phyloP scores from a whole-genome alignment of 2,797 vertebrate genomes.

The Myioborus melanocephalus region DNA sequence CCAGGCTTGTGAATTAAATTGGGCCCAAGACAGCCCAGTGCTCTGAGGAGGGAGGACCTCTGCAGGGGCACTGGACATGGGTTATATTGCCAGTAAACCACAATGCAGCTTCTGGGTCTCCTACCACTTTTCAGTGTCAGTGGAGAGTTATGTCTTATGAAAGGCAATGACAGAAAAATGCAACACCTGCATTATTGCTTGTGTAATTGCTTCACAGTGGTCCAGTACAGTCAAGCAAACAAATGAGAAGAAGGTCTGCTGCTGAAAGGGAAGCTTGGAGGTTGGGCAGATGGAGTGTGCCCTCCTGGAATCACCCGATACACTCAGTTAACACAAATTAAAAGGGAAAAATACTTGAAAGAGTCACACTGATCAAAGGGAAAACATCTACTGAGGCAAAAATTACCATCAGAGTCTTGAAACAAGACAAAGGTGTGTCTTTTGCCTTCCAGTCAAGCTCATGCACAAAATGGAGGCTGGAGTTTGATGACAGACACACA shows the following conservation, averaged over 20 bases:
- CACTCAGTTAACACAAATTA: background rate
- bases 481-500: background rate
- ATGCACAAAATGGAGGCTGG: background rate
- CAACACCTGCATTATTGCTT: background rate
- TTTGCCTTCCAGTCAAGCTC: background rate
- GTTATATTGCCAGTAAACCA: background rate
- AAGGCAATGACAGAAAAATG: background rate
- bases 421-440: background rate
- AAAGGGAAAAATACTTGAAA: background rate
- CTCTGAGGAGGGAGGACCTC: background rate
- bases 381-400: background rate
- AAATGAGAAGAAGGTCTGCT: background rate
- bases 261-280: background rate
- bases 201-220: constrained; percentile 15
- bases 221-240: background rate
- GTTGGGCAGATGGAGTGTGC: background rate
- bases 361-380: background rate
- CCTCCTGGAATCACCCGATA: background rate
- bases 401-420: background rate
- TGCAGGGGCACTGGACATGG: background rate
- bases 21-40: background rate
- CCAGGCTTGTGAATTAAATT: constrained; percentile 12
- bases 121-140: background rate
- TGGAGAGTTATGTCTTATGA: background rate
- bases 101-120: background rate